A percentile compares a stretch with the other conserved stretches of the same genome.
Evolutionary conservation across 2,888 invertebrate species (phyloP).

Genomic region (Odiellus spinosus): DNA sequence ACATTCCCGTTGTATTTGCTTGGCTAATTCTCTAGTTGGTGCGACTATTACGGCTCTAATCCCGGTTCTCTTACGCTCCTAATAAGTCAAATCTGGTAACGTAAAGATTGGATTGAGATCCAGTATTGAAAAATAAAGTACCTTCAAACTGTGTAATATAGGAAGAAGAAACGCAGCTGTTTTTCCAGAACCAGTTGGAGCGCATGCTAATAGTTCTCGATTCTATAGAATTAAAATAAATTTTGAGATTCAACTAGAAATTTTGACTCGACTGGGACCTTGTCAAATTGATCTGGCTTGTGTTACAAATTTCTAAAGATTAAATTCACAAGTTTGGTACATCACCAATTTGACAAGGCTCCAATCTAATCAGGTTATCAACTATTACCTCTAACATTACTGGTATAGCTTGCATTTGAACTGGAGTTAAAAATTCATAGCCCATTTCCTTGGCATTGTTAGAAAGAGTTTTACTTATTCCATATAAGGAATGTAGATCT

Average conservation of each 20-base stretch:
- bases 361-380: too few species aligned
- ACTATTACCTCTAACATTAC: slow-evolving; percentile 46
- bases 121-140: slow-evolving; percentile 2
- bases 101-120: neutral
- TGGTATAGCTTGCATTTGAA: slow-evolving; percentile 86
- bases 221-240: slow-evolving; percentile 36
- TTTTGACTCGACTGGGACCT: too few species aligned
- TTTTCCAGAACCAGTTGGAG: slow-evolving; percentile 95
- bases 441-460: slow-evolving; percentile 52
- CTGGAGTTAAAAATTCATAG: slow-evolving; percentile 62
- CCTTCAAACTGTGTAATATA: slow-evolving; percentile 46
- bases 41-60: slow-evolving; percentile 73
- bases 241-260: too few species aligned
- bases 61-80: slow-evolving; percentile 49
- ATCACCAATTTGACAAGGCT: neutral
- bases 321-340: neutral
- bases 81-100: too few species aligned
- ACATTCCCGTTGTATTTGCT: slow-evolving; percentile 63
- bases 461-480: slow-evolving; percentile 43
- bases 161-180: slow-evolving; percentile 88
- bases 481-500: slow-evolving; percentile 38
- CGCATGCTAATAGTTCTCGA: slow-evolving; percentile 75
- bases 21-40: slow-evolving; percentile 84
- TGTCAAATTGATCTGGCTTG: too few species aligned
- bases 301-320: slow-evolving; percentile 9